Base-by-base conservation (phyloP, 2,888 invertebrate species). In the Eurois occulta region DNA sequence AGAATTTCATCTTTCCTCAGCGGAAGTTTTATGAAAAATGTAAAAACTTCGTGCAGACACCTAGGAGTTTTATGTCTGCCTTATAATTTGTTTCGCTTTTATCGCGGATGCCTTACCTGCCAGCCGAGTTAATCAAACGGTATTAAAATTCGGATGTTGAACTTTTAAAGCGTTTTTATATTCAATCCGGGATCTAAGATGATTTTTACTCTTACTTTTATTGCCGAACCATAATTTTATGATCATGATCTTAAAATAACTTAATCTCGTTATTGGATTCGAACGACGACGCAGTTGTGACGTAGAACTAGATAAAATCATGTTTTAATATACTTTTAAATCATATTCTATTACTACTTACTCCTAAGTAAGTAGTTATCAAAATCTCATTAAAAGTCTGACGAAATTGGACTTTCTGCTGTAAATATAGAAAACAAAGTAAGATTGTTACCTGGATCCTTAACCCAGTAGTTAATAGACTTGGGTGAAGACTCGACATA, bases 391-490 rank as follows among this genome's bases (percentile, higher is more conserved):
- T 16, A 7, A 3, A n/a, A 21, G 7, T 18, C n/a, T 18, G 13
- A 2, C 6, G 13, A 35, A 52, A 21, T 64, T 32, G 7, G 0
- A 48, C 13, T 32, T 10, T n/a, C 3, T 41, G 7, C 35, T 68
- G 8, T 62, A 46, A 24, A 46, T 18, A 6, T 0, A n/a, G 5
- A n/a, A 32, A 13, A 8, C 46, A 41, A 10, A 18, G 16, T 18
- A 2, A 18, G 28, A 70, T 60, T 60, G 62, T 97, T 97, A 96
- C 97, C 98, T 97, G 97, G 95, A 94, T 98, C 98, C 95, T 98
- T 98, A 90, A 98, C 97, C 98, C 98, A 98, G 96, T 98, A 98
- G 97, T 98, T 98, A 96, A 99, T 98, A 91, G 98, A 98, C 97
- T 98, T 98, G 72, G 99, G 99, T 87, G 98, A 99, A 81, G 99